Evolutionary conservation across 2,888 invertebrate genomes (phyloP).

Genomic region (Cryptosula pallasiana): DNA sequence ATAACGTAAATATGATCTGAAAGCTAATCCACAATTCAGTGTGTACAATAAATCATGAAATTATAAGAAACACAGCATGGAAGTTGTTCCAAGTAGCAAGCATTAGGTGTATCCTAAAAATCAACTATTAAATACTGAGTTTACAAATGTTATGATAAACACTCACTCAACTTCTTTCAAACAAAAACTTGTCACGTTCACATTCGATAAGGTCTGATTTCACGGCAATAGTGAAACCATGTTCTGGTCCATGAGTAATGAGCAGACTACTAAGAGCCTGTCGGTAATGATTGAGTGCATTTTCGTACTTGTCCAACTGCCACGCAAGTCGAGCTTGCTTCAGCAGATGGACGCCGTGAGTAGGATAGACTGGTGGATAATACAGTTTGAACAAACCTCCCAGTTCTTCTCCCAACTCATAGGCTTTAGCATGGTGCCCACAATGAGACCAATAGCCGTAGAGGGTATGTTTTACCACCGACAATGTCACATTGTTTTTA

Average conservation of each 20-base stretch:
- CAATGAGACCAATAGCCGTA: not conserved
- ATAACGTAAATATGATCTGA: no score
- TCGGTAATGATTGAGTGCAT: not conserved
- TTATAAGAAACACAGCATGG: no score
- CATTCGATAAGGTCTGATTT: conserved; percentile 6
- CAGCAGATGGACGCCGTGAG: not conserved
- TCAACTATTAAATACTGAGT: no score
- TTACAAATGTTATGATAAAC: no score
- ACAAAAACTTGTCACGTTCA: not conserved
- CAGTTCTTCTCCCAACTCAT: not conserved
- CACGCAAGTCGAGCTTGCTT: conserved; percentile 20
- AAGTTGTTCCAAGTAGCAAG: no score
- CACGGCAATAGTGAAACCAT: not conserved
- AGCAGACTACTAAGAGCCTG: not conserved
- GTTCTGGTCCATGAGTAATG: not conserved
- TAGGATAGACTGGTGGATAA: conserved; percentile 4
- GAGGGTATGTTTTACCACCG: not conserved
- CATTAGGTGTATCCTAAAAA: no score
- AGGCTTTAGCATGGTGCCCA: not conserved
- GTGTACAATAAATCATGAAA: no score
- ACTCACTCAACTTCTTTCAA: no score
- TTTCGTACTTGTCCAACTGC: not conserved
- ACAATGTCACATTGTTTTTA: not conserved
- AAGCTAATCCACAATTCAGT: no score
- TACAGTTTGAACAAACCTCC: not conserved